These are phyloP conservation scores for Acanthococcus lagerstroemiae DNA, from an alignment of 2,888 invertebrate species.

Conservation along the genomic window DNA sequence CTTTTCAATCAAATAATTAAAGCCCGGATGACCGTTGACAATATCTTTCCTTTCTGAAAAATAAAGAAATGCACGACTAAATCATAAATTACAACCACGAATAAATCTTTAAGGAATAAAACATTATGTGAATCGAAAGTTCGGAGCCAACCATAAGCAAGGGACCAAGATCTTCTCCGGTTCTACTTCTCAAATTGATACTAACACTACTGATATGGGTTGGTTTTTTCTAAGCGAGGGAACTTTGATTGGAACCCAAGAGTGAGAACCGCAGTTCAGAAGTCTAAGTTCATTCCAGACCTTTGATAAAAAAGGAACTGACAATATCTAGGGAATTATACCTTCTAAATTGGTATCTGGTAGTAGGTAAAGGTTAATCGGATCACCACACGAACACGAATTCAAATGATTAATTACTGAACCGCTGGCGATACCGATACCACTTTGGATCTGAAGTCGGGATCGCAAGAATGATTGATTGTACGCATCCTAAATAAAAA, in stretches of 20 bases:
- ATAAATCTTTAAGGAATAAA: no score
- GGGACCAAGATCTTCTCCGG: no score
- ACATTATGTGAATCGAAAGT: no score
- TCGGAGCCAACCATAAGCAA: no score
- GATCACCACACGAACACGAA: slow-evolving; percentile 49
- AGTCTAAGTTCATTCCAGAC: no score
- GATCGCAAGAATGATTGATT: slow-evolving; percentile 52
- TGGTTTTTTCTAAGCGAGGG: no score
- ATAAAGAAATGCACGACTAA: no score
- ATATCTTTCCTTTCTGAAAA: slow-evolving; percentile 48
- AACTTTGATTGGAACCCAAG: no score
- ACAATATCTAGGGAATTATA: no score
- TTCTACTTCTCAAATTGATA: neutral
- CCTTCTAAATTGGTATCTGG: slow-evolving; percentile 50
- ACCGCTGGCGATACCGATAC: slow-evolving; percentile 52
- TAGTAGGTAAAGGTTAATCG: slow-evolving; percentile 59
- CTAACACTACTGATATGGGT: neutral
- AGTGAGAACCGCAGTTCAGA: no score
- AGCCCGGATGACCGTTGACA: slow-evolving; percentile 52
- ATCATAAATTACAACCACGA: no score
- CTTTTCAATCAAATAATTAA: slow-evolving; percentile 54
- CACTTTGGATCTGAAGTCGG: slow-evolving; percentile 55
- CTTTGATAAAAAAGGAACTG: no score
- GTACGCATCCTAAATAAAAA: slow-evolving; percentile 43
- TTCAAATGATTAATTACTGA: slow-evolving; percentile 46